Evolutionary conservation across 1,140 invertebrate genomes (phyloP), one percentile per base, ranked within the genome.

Genomic region (Heliconius congener): DNA sequence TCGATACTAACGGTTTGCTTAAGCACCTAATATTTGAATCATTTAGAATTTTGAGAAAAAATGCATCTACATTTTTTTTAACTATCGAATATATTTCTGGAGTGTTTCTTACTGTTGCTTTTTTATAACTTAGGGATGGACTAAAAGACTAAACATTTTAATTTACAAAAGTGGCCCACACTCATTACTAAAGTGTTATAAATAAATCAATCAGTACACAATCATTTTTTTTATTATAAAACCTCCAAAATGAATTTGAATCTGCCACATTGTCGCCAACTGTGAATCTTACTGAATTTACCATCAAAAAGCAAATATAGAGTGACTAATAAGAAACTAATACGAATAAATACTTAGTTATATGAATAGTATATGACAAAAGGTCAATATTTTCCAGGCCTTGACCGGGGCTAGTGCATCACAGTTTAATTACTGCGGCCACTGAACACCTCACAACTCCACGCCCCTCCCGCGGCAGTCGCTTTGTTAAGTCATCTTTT

Each of bases 361-460:
- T 6, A 37, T 37, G 34, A 37, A 37, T 37, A 37, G 8, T 37
- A 37, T 37, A 46, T 13, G 13, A 46, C 42, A 46, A 46, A 46
- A 46, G 42, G 42, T 46, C 4, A 46, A 46, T 46, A 60, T 23
- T 60, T 42, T 57, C 66, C 16, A 76, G 57, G 70, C 57, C 74
- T 76, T 76, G 74, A 76, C 74, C 74, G 74, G 55, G 16, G 74
- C 74, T 39, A 76, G 66, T 76, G 74, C 57, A 76, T 76, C 66
- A 76, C 57, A 13, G 74, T 42, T 76, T 46, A 70, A 30, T 70
- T 76, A 75, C 55, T 39, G 72, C 72, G 46, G 72, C 18, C 19
- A 52, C 73, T 55, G 52, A 74, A 57, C 74, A n/a, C 55, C 37
- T 60, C 52, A 60, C 55, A 27, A 42, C 37, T 27, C 42, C 46